Evolutionary conservation across 2,113 vertebrate genomes (phyloP).

Genomic region (Macaca nemestrina): DNA sequence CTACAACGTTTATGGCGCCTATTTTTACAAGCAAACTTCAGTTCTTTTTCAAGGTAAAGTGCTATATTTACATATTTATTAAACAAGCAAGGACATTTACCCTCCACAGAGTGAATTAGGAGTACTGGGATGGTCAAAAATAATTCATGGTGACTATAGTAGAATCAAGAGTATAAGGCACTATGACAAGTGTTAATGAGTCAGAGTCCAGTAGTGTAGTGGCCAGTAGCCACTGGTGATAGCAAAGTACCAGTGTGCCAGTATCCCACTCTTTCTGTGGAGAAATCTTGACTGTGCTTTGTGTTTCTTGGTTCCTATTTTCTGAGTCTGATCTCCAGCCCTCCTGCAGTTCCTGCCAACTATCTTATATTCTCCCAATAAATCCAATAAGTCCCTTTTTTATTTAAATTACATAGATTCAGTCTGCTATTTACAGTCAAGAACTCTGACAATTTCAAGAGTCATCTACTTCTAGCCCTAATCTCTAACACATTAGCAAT

Average conservation of each 20-base stretch:
- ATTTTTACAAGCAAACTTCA: neutral
- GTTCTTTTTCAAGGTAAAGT: neutral
- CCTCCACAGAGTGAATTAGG: neutral
- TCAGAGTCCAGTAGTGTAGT: neutral
- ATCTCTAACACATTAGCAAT: slow-evolving; percentile 51
- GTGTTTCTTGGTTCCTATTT: neutral
- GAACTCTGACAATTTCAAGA: neutral
- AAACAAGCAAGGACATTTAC: neutral
- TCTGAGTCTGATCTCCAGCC: neutral
- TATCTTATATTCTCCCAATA: neutral
- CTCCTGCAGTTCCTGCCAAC: neutral
- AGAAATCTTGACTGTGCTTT: neutral
- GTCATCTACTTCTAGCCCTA: slow-evolving; percentile 30
- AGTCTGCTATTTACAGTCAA: neutral
- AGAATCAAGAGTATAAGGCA: neutral
- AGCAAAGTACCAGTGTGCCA: neutral
- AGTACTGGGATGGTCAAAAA: neutral
- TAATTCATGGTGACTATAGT: neutral
- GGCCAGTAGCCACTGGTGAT: neutral
- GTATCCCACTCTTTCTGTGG: neutral
- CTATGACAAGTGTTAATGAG: neutral
- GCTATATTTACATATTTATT: neutral
- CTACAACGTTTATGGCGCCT: neutral
- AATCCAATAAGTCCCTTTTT: slow-evolving; percentile 2
- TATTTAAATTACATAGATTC: neutral